These are phyloP conservation scores for Eurosta solidaginis DNA, from an alignment of 1,140 invertebrate genomes.

Conservation along the genomic window DNA sequence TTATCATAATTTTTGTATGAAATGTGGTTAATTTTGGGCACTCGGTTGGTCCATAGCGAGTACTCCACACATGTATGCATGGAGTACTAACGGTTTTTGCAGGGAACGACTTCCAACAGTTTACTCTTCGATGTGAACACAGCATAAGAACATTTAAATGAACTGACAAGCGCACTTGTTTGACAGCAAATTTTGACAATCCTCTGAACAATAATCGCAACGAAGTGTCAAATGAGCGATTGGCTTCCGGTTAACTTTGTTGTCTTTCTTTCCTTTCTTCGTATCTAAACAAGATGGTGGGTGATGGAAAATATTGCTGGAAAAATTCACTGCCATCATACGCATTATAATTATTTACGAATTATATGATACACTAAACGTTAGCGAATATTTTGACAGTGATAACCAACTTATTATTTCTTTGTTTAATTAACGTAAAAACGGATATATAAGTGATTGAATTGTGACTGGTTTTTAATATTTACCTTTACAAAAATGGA, in stretches of 20 bases:
- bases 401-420: conserved; percentile 25
- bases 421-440: not conserved
- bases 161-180: not conserved
- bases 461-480: not conserved
- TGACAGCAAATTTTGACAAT: not conserved
- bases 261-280: conserved; percentile 52
- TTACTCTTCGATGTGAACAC: too few relatives aligned
- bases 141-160: too few relatives aligned
- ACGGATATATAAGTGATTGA: not conserved
- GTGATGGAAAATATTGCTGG: conserved; percentile 34
- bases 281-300: conserved; percentile 58
- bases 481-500: not conserved
- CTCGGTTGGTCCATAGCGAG: too few relatives aligned
- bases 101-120: too few relatives aligned
- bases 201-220: conserved; percentile 30
- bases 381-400: not conserved
- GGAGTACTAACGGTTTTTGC: too few relatives aligned
- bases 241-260: conserved; percentile 37
- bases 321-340: conserved; percentile 44
- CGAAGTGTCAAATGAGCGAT: conserved; percentile 35
- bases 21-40: too few relatives aligned
- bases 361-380: not conserved
- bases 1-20: too few relatives aligned
- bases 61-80: too few relatives aligned
- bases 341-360: not conserved